A percentile compares a stretch with the other conserved stretches of the same genome.
These are phyloP conservation scores for Tadarida brasiliensis DNA, from an alignment of 2,797 vertebrate species.

Conservation along the genomic window DNA sequence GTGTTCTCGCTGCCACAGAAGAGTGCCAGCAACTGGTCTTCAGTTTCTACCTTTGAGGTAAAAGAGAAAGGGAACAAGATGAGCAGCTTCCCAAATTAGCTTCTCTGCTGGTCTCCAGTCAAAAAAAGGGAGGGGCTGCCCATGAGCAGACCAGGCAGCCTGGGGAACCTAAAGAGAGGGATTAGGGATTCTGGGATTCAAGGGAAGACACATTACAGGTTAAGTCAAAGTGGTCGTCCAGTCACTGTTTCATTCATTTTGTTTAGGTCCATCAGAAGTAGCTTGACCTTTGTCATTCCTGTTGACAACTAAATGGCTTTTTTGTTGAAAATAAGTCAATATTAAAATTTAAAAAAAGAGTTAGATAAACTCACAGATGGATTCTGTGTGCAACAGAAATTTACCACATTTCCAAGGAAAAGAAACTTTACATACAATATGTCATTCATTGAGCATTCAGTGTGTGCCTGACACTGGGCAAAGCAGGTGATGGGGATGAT, in stretches of 20 bases:
- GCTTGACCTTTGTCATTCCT: not conserved
- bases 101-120: not conserved
- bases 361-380: not conserved
- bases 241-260: not conserved
- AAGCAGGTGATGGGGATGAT: not conserved
- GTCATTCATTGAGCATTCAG: not conserved
- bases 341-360: conserved; percentile 7
- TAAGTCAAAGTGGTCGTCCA: not conserved
- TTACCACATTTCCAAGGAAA: conserved; percentile 3
- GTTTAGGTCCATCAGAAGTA: not conserved
- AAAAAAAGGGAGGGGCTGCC: not conserved
- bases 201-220: not conserved
- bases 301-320: not conserved
- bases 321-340: conserved; percentile 33
- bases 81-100: not conserved
- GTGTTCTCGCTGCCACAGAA: conserved; percentile 95
- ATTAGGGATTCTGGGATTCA: not conserved
- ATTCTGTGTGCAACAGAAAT: not conserved
- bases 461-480: not conserved
- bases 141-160: not conserved
- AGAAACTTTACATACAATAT: not conserved
- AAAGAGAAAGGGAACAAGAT: conserved; percentile 66
- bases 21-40: conserved; percentile 91
- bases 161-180: not conserved
- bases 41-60: conserved; percentile 92